Base-by-base conservation (phyloP, 2,888 invertebrate species). In the Timandra comae region DNA sequence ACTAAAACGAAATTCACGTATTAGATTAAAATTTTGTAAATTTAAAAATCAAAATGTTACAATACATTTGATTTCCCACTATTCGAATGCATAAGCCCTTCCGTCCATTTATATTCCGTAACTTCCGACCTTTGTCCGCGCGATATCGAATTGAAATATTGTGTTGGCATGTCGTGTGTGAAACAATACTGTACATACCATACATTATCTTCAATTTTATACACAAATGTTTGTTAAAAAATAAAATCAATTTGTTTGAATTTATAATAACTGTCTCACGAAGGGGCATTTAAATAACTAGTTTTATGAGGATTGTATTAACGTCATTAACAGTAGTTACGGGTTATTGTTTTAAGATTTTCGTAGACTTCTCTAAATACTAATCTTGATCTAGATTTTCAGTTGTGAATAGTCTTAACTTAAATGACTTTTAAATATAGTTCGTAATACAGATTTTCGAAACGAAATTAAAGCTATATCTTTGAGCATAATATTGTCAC, bases 111-210 rank as follows among this genome's bases (percentile, higher is more conserved):
- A 85, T 84, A 78, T 81, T 76, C 84, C 63, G 64, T 61, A 56
- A 73, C 73, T 79, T 82, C 82, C 84, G 81, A 68, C 71, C 77
- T 76, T 73, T 78, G 79, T 78, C 67, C 73, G 63, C 51, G 61
- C 67, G 82, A 73, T 84, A 85, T 73, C 82, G 79, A 62, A 66
- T 72, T 85, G 84, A 85, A 82, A 82, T 85, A 85, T 78, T 78
- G 82, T 81, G 79, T 72, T 66, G 70, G 60, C 64, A 67, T 70
- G 68, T 71, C 67, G 65, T 59, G 56, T 60, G 49, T 56, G 59
- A 63, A 67, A 78, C 70, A 75, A 72, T 69, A 54, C 60, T 35
- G 37, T 46, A 24, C 11, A 11, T 24, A 24, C 16, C 6, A 6
- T 1, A 16, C 6, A 16, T 3, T 16, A 16, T 16, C n/a, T n/a